Conservation (phyloP, 2,797 vertebrate species). For the Chelonia mydas region DNA sequence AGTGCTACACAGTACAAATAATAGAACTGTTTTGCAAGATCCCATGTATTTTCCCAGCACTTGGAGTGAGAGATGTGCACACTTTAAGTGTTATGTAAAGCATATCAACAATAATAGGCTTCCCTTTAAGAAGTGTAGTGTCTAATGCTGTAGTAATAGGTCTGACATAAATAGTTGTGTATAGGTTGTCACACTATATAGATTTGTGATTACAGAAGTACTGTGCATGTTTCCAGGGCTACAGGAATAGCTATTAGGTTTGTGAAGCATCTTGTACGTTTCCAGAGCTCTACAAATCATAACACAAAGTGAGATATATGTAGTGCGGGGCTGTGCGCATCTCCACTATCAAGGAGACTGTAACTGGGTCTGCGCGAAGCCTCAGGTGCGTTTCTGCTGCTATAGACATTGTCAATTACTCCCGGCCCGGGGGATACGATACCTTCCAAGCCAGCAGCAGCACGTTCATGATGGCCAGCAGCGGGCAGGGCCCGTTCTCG, state of each 20-base stretch:
- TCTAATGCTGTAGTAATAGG: fast-evolving
- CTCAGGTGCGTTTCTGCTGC: background rate
- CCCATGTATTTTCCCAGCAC: background rate
- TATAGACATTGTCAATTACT: background rate
- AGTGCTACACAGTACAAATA: background rate
- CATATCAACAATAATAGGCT: background rate
- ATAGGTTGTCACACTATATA: background rate
- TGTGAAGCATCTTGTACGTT: background rate
- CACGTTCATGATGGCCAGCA: conserved; percentile 98
- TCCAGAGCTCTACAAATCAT: background rate
- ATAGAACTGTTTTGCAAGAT: background rate
- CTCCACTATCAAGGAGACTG: background rate
- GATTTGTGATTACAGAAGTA: background rate
- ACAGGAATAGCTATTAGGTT: background rate
- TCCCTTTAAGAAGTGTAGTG: fast-evolving
- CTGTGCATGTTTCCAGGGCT: background rate
- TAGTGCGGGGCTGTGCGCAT: background rate
- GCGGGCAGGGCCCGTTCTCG: conserved; percentile 96
- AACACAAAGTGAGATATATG: background rate
- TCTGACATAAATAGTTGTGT: background rate
- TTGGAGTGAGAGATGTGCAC: fast-evolving
- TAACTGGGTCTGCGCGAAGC: background rate
- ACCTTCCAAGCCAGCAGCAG: conserved; percentile 98
- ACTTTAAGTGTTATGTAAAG: background rate
- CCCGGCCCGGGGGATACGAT: conserved; percentile 47